These are phyloP conservation scores for Amphipoea lucens DNA, from an alignment of 2,888 invertebrate genomes.

Conservation along the genomic window DNA sequence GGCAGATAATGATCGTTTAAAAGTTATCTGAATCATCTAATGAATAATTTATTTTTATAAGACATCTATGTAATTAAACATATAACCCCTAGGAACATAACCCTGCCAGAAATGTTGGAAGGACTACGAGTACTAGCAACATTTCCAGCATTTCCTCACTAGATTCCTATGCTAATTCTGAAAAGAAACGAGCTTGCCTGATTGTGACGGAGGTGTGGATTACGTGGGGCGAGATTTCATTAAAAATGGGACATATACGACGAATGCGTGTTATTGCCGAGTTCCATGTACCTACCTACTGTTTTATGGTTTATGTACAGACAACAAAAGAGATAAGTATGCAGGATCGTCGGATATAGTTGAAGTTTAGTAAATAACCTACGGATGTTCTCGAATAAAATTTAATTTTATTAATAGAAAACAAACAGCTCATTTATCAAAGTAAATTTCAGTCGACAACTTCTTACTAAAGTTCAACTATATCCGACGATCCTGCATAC, in stretches of 20 bases:
- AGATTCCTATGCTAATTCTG: constrained; percentile 43
- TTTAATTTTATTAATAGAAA: too few relatives aligned
- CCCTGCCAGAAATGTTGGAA: neutral
- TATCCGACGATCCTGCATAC: too few relatives aligned
- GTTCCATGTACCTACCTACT: neutral
- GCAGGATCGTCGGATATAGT: too few relatives aligned
- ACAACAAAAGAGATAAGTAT: too few relatives aligned
- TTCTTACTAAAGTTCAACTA: too few relatives aligned
- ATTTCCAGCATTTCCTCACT: constrained; percentile 1
- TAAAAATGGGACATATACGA: constrained; percentile 17
- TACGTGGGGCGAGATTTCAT: constrained; percentile 35
- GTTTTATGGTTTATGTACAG: constrained; percentile 3
- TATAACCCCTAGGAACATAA: neutral
- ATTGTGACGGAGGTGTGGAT: constrained; percentile 8
- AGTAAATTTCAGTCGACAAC: too few relatives aligned
- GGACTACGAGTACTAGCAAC: neutral
- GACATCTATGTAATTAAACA: neutral
- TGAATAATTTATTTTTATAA: neutral
- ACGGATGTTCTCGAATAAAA: too few relatives aligned
- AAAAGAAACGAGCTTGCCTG: constrained; percentile 20
- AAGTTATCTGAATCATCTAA: neutral
- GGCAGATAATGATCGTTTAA: too few relatives aligned
- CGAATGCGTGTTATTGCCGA: neutral
- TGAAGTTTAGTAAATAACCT: too few relatives aligned
- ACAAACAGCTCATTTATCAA: too few relatives aligned